Evolutionary conservation across 2,888 invertebrate species (phyloP), one percentile per base, ranked within the genome.

Genomic region (Polyploca ridens): DNA sequence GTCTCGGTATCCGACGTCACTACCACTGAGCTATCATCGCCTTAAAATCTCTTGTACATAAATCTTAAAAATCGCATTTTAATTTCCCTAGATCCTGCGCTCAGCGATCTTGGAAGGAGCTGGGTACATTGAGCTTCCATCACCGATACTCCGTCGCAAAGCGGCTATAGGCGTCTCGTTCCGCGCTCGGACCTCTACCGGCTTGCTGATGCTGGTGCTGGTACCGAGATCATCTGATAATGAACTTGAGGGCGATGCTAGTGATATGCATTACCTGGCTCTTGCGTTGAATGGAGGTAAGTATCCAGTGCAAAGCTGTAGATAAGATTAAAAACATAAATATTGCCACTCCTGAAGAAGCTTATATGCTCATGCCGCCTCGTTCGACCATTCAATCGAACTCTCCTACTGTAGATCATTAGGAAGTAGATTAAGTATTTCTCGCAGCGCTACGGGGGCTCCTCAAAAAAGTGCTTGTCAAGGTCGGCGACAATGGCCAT

Each of bases 31-130:
- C n/a, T n/a, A n/a, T n/a, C n/a, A n/a, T n/a, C n/a, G n/a, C n/a
- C n/a, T n/a, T n/a, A n/a, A n/a, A n/a, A n/a, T n/a, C n/a, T n/a
- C n/a, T n/a, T n/a, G n/a, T n/a, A n/a, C n/a, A n/a, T n/a, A n/a
- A n/a, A n/a, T n/a, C 38, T 1, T 38, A 5, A 38, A 6, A 7
- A 38, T 38, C 4, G 7, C 10, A 38, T 38, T 27, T 61, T 5
- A 13, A 13, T 61, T 49, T 80, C 77, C 0, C 88, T n/a, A 96
- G 96, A 93, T 94, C 1, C 87, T 96, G 61, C 95, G 94, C 64
- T 96, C 97, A 63, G 97, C 97, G 35, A 97, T 97, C 69, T 96
- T 98, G 73, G 95, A 96, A 75, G 98, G 98, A 7, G 93, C 96
- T 33, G 98, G 99, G 6, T 98, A 95, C 85, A 89, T 98, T 57